Evolutionary conservation across 2,888 invertebrate species (phyloP).

Genomic region (Xanthorhoe designata): DNA sequence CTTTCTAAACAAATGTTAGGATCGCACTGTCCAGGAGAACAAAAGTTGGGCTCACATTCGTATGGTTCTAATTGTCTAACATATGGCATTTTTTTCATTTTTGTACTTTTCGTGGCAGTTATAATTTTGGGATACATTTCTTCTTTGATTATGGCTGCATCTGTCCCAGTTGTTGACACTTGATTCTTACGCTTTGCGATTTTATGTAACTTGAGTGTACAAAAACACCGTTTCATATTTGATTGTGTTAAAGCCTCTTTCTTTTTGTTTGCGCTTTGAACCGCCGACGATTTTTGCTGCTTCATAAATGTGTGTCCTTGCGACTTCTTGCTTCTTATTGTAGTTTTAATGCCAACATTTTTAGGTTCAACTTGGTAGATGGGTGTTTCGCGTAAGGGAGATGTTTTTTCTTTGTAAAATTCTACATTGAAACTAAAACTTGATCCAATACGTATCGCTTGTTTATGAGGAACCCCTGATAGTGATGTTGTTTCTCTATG

Average conservation of each 20-base stretch:
- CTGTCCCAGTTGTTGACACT: constrained; percentile 22
- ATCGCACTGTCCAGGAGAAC: constrained; percentile 52
- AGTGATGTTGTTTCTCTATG: constrained; percentile 9
- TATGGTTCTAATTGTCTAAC: constrained; percentile 37
- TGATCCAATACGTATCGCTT: constrained; percentile 41
- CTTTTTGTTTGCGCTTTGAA: constrained; percentile 3
- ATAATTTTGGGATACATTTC: constrained; percentile 14
- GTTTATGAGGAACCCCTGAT: constrained; percentile 22
- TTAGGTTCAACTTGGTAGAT: background rate
- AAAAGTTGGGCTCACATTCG: constrained; percentile 54
- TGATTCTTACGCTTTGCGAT: constrained; percentile 14
- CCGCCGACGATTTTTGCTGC: constrained; percentile 1
- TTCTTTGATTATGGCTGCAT: constrained; percentile 33
- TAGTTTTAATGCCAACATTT: constrained; percentile 2
- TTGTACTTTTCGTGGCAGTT: constrained; percentile 21
- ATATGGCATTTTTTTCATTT: constrained; percentile 18
- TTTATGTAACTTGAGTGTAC: constrained; percentile 45
- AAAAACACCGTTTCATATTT: constrained; percentile 44
- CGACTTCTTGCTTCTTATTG: background rate
- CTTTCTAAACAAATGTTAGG: constrained; percentile 49
- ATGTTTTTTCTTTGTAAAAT: constrained; percentile 42
- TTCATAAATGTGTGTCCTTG: constrained; percentile 1
- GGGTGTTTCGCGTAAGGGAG: background rate
- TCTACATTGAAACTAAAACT: constrained; percentile 44
- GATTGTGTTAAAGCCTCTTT: background rate